Conservation (phyloP, 2,888 invertebrate genomes). For the Axea sp. region DNA sequence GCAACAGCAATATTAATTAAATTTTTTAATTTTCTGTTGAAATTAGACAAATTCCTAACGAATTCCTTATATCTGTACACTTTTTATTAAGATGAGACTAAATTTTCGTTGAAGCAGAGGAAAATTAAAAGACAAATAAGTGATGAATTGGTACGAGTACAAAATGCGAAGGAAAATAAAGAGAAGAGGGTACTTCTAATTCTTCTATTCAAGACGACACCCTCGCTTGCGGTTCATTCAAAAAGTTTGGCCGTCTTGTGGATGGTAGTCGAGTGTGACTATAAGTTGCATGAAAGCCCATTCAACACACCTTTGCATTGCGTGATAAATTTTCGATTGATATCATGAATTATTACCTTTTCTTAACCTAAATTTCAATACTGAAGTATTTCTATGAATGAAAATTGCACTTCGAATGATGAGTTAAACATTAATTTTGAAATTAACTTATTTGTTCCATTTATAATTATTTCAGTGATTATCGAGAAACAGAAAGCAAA, state of each 20-base stretch:
- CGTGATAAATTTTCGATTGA: conserved; percentile 61
- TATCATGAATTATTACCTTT: conserved; percentile 10
- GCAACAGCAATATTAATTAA: no score
- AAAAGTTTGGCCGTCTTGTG: conserved; percentile 65
- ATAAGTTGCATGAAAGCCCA: conserved; percentile 61
- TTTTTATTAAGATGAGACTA: conserved; percentile 27
- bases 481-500: no score
- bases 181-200: conserved; percentile 63
- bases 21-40: no score
- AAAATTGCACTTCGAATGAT: not conserved
- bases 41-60: no score
- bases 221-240: conserved; percentile 63
- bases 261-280: conserved; percentile 58
- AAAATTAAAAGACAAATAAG: conserved; percentile 52
- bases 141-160: conserved; percentile 46
- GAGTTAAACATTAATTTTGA: no score
- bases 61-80: no score
- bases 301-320: conserved; percentile 64
- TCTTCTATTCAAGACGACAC: conserved; percentile 59
- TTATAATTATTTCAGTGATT: no score
- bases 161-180: conserved; percentile 54
- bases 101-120: conserved; percentile 52
- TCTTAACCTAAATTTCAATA: conserved; percentile 19
- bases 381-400: conserved; percentile 4
- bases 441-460: no score